These are phyloP conservation scores for Microtus ochrogaster DNA, from an alignment of 2,113 vertebrate genomes.

Conservation along the genomic window DNA sequence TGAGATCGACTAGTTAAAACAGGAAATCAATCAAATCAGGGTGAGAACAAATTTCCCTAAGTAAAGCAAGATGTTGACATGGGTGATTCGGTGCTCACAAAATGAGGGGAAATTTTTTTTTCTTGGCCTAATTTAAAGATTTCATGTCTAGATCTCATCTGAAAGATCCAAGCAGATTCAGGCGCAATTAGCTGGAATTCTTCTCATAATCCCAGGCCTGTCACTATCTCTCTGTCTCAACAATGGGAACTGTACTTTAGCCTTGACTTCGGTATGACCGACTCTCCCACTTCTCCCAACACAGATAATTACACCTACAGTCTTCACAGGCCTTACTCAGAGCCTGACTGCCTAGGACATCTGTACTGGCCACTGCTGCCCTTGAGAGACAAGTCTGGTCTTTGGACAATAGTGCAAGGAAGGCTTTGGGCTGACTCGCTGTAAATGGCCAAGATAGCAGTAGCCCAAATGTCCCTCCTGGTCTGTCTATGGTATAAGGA, in stretches of 20 bases:
- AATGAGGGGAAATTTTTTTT: not conserved
- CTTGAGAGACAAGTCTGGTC: not conserved
- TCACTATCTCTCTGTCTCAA: not conserved
- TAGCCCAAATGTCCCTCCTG: not conserved
- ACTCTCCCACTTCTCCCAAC: not conserved
- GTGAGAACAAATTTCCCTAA: not conserved
- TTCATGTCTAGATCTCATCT: constrained; percentile 51
- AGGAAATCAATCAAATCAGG: not conserved
- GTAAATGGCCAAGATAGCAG: not conserved
- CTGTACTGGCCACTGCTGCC: not conserved
- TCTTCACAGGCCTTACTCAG: not conserved
- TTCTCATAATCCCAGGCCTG: not conserved
- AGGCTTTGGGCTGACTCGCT: not conserved
- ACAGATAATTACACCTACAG: not conserved
- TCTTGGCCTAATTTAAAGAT: not conserved
- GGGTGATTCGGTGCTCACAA: not conserved
- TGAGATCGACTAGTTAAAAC: not conserved
- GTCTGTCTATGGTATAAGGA: not conserved
- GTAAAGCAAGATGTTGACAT: not conserved
- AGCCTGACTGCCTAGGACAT: not conserved
- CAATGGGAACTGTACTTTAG: not conserved
- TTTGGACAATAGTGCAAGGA: not conserved
- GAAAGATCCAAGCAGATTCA: constrained; percentile 22
- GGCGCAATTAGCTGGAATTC: constrained; percentile 17
- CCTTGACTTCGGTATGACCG: not conserved